Conservation (phyloP, 2,888 invertebrate species). For the Tachina lurida region DNA sequence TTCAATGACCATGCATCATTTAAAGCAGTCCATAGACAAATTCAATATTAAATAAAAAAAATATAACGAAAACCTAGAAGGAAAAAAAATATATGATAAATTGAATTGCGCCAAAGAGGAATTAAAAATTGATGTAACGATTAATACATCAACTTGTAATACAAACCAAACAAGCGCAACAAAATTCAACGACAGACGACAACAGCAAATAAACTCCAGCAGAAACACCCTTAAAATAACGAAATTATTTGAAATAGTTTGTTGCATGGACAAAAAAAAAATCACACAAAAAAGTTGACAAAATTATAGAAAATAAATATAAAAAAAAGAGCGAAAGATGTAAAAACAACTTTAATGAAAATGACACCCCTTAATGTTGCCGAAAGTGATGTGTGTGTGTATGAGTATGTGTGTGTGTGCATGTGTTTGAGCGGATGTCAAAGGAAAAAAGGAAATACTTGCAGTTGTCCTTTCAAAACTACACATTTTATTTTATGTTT, state of each 20-base stretch:
- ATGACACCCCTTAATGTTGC: constrained; percentile 29
- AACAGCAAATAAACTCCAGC: constrained; percentile 28
- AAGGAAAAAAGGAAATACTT: constrained; percentile 64
- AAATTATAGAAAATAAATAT: constrained; percentile 15
- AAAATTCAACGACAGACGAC: not conserved
- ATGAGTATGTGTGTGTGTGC: too few relatives aligned
- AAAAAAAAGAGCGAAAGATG: not conserved
- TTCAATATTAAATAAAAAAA: constrained; percentile 15
- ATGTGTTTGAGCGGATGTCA: constrained; percentile 35
- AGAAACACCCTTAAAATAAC: constrained; percentile 35
- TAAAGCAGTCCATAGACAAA: constrained; percentile 34
- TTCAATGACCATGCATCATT: constrained; percentile 58
- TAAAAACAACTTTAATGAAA: constrained; percentile 64
- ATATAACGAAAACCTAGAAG: not conserved
- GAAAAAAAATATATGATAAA: constrained; percentile 66
- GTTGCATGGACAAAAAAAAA: constrained; percentile 15
- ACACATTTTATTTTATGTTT: not conserved
- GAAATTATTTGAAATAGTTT: constrained; percentile 1
- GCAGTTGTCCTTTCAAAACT: constrained; percentile 53
- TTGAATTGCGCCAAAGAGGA: constrained; percentile 75
- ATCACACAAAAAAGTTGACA: constrained; percentile 46
- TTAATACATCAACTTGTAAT: constrained; percentile 80
- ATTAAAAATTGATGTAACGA: constrained; percentile 82
- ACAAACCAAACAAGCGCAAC: constrained; percentile 67
- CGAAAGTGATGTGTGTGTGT: not conserved